A percentile compares a stretch with the other conserved stretches of the same genome.
These are phyloP conservation scores for Bostrychus sinensis DNA, from an alignment of 2,113 vertebrate species.

Conservation along the genomic window DNA sequence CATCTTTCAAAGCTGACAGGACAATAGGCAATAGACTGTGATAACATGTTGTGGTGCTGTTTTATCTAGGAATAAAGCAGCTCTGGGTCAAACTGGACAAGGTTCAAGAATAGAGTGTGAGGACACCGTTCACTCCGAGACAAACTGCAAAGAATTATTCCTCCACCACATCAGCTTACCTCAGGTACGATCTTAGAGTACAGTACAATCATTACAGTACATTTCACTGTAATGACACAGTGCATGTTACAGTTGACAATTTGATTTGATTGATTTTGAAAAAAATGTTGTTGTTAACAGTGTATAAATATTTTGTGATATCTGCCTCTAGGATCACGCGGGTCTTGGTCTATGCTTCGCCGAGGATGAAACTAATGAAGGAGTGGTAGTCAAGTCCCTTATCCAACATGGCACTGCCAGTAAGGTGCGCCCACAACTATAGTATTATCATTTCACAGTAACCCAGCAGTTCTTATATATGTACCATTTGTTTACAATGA, in stretches of 20 bases:
- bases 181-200: conserved; percentile 49
- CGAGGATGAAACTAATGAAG: conserved; percentile 80
- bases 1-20: not conserved
- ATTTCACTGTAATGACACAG: too few relatives aligned
- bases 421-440: conserved; percentile 80
- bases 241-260: too few relatives aligned
- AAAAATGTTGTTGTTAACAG: not conserved
- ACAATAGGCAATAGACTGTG: not conserved
- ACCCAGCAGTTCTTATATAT: too few relatives aligned
- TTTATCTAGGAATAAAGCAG: conserved; percentile 83
- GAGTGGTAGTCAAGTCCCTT: conserved; percentile 81
- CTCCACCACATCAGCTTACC: conserved; percentile 46
- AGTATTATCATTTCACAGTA: too few relatives aligned
- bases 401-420: conserved; percentile 82
- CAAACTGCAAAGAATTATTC: conserved; percentile 28
- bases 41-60: conserved; percentile 6
- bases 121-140: conserved; percentile 57
- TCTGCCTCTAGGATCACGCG: conserved; percentile 80
- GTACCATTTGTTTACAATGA: too few relatives aligned
- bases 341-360: conserved; percentile 84
- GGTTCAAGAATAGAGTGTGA: conserved; percentile 75
- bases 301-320: not conserved
- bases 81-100: conserved; percentile 81
- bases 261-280: not conserved
- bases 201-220: conserved; percentile 10